Base-by-base conservation (phyloP, 2,888 invertebrate species). In the Neoascia interrupta region DNA sequence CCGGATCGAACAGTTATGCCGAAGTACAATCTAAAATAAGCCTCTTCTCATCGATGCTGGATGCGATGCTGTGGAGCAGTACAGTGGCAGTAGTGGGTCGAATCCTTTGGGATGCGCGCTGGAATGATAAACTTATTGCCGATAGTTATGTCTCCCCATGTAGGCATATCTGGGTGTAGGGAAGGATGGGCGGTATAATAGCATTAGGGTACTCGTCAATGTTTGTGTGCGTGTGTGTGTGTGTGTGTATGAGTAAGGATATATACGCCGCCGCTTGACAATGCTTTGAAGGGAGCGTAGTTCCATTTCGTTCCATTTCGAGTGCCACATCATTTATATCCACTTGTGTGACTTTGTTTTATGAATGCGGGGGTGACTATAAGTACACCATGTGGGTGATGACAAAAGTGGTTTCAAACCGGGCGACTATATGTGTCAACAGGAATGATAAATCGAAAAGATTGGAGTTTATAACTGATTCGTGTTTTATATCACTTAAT, bases 301-400 rank as follows among this genome's bases (percentile, higher is more conserved):
- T n/a, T n/a, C n/a, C n/a, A n/a, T n/a, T n/a, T n/a, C n/a, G 58
- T 53, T 58, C 47, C 36, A 47, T 76, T 64, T 76, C 58, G 39
- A 76, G 70, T 64, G 70, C 47, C 72, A 64, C 58, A 76, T 76
- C 76, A 66, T 76, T 72, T 76, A 53, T 76, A 72, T 76, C 76
- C 58, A 66, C 72, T 76, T 64, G 72, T 76, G 64, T 60, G 63
- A 66, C 72, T 60, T 72, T 76, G 45, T 70, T 70, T 23, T 58
- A 47, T 49, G 37, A 64, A 21, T 45, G 36, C 36, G 41, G 26
- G 45, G 39, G 37, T 37, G 37, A 13, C 8, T 3, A 31, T 31
- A n/a, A 31, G 31, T 47, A 63, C 31, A 51, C 56, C 37, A 37
- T 56, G 43, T 58, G 36, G 70, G 47, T 60, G 76, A 64, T 53